Base-by-base conservation (phyloP, 2,113 vertebrate genomes). In the Trinectes maculatus region DNA sequence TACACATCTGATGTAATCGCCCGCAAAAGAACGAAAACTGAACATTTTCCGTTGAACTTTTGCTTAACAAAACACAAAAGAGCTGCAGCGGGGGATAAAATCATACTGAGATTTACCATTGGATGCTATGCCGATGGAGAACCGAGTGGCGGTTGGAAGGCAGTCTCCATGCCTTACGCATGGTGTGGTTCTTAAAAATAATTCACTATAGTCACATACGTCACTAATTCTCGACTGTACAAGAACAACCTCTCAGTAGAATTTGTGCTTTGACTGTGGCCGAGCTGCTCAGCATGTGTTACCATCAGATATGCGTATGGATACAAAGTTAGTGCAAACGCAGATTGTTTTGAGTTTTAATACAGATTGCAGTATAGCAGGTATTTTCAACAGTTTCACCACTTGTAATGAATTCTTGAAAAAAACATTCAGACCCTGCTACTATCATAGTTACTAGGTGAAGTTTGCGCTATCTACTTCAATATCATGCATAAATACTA, bases 241-340 rank as follows among this genome's bases (percentile, higher is more conserved):
- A 42, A 19, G 13, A 24, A 11, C 19, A 42, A 19, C 15, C 29
- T 29, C 15, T 31, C 25, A 44, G 18, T 6, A 0, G 19, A 53
- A 34, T 66, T 21, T 58, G 18, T 18, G 6, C 28, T 68, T 52
- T 70, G 15, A 78, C 70, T 36, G 73, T 71, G 64, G 73, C 55
- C 1, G 42, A 44, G 54, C 54, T 60, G 40, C 62, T 77, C 22
- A 58, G 49, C 46, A 60, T 75, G 58, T 78, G 67, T 65, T 78
- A 3, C 25, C 11, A 42, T 57, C 43, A 79, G 77, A 85, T 81
- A 79, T 63, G 61, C n/a, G n/a, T n/a, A n/a, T n/a, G n/a, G n/a
- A n/a, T n/a, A n/a, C n/a, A 40, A 25, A 6, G 42, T 15, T 33
- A 9, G 44, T 24, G 52, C 48, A 66, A 26, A n/a, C 9, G 42